Percentiles rank a stretch among this genome's conserved stretches.
Evolutionary conservation across 1,140 invertebrate species (phyloP).

Genomic region (Daktulosphaira vitifoliae): DNA sequence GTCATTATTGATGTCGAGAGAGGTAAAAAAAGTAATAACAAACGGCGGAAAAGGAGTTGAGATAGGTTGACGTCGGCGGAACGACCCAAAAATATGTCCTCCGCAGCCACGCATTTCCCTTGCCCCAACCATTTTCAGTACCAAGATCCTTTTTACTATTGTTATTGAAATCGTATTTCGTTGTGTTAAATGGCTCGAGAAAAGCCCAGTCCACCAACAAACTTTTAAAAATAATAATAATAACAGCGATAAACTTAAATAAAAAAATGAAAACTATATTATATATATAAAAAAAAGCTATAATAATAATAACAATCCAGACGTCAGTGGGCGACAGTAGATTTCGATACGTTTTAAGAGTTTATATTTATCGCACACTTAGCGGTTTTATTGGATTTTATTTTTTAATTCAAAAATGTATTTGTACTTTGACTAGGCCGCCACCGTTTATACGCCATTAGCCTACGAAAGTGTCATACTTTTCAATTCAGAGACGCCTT

Average conservation of each 20-base stretch:
- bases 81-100: conserved; percentile 27
- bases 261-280: conserved; percentile 1
- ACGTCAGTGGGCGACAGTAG: neutral
- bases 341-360: too few species aligned
- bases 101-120: neutral
- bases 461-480: too few species aligned
- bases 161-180: conserved; percentile 33
- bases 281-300: too few species aligned
- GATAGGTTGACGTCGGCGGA: neutral
- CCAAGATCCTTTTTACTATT: neutral
- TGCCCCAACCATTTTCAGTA: neutral
- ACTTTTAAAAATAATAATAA: conserved; percentile 31
- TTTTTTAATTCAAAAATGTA: too few species aligned
- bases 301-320: neutral
- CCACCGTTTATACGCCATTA: too few species aligned
- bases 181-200: conserved; percentile 29
- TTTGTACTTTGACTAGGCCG: too few species aligned
- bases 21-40: conserved; percentile 5
- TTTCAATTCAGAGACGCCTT: too few species aligned
- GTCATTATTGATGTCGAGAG: conserved; percentile 16
- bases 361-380: too few species aligned
- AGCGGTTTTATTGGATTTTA: too few species aligned
- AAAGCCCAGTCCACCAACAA: conserved; percentile 26
- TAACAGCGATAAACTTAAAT: conserved; percentile 17
- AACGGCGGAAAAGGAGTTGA: too few species aligned